Evolutionary conservation across 2,888 invertebrate species (phyloP), one percentile per base, ranked within the genome.

Genomic region (Nemoura dubitans): DNA sequence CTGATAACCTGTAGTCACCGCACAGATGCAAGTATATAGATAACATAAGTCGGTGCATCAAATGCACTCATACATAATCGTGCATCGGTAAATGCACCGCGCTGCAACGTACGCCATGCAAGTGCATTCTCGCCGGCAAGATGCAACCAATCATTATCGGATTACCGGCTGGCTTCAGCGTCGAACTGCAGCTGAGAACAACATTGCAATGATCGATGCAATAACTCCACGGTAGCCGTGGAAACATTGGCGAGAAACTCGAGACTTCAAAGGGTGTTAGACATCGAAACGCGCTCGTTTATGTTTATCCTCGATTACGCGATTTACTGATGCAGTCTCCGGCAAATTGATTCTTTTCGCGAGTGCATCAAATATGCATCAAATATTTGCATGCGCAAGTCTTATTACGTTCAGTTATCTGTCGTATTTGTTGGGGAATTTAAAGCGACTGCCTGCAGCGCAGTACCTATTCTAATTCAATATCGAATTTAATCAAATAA

Each of bases 141-240:
- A 28, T 28, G 27, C 27, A 78, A 78, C 29, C 10, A 78, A 78
- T 78, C 78, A 78, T 78, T 78, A 78, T 28, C 78, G 29, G 27
- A 78, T 78, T 78, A 25, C 2, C 78, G 1, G 27, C 78, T 25
- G 26, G 16, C 14, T 36, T 36, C 5, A 10, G 59, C 59, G 59
- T 59, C 59, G 21, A 7, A 7, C 59, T 36, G 3, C 36, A 59
- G 3, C 36, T 36, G 36, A 59, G 59, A 59, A 59, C 2, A 59
- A 21, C 21, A 59, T 59, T 10, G 36, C 3, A 36, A 36, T 36
- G 3, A 36, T 3, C 36, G n/a, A 36, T 36, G 36, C 36, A 36
- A 10, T 10, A 10, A 36, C 10, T 36, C 5, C 59, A 16, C 59
- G 59, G 59, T 21, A 21, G 21, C 21, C 59, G 59, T 59, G 59